phyloP scores from a whole-genome alignment of 2,888 invertebrate species.

The Eugnorisma glareosa region DNA sequence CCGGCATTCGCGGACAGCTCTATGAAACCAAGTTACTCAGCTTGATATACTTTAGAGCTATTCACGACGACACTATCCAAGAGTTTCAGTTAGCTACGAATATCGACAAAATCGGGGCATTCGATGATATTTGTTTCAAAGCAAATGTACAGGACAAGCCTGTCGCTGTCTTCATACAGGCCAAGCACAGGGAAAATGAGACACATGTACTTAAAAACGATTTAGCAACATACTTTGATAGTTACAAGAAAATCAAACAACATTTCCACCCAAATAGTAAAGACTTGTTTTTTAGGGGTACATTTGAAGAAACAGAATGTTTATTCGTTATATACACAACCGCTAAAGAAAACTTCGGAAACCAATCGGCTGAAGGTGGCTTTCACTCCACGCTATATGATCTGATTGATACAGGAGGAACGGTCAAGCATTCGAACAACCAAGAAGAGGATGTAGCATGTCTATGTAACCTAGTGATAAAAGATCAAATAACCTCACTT shows the following conservation, averaged over 20 bases:
- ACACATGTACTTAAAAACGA: constrained; percentile 18
- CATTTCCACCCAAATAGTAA: constrained; percentile 10
- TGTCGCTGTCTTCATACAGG: constrained; percentile 48
- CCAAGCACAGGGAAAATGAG: constrained; percentile 45
- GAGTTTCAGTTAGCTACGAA: constrained; percentile 59
- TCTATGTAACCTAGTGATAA: constrained; percentile 14
- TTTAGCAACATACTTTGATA: constrained; percentile 41
- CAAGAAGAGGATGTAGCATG: constrained; percentile 19
- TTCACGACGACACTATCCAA: constrained; percentile 35
- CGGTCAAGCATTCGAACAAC: constrained; percentile 2
- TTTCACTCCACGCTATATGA: constrained; percentile 5
- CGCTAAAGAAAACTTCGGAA: constrained; percentile 23
- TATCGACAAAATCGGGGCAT: constrained; percentile 51
- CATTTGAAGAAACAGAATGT: constrained; percentile 25
- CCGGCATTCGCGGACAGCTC: constrained; percentile 49
- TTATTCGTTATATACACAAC: constrained; percentile 57
- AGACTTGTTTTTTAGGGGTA: constrained; percentile 22
- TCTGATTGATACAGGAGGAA: constrained; percentile 43
- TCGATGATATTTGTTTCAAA: constrained; percentile 61
- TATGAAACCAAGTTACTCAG: constrained; percentile 60
- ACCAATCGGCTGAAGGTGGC: background rate
- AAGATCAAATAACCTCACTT: constrained; percentile 34
- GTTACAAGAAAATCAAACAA: constrained; percentile 45
- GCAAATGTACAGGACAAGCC: constrained; percentile 39
- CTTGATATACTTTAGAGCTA: constrained; percentile 48